Evolutionary conservation across 2,113 vertebrate genomes (phyloP).

Genomic region (Melanerpes aurifrons): DNA sequence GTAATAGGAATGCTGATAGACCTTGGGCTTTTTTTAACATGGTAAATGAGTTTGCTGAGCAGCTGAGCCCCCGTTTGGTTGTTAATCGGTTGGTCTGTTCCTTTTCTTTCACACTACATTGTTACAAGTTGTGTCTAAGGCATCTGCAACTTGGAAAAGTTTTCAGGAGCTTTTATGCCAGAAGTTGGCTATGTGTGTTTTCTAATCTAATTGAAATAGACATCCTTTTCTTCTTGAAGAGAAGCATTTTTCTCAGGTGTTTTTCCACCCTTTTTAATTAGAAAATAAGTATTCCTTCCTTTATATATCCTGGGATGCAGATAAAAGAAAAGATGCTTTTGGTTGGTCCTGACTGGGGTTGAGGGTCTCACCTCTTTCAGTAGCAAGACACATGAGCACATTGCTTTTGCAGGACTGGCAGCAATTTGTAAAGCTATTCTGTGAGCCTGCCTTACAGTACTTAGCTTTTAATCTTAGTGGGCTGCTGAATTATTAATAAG

Average conservation of each 20-base stretch:
- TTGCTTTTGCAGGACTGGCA: neutral
- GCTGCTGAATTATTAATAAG: neutral
- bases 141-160: neutral
- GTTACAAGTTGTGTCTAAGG: neutral
- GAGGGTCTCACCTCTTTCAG: neutral
- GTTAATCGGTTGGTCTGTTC: neutral
- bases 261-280: neutral
- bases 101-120: neutral
- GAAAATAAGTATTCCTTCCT: neutral
- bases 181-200: rapidly evolving
- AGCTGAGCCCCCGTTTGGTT: neutral
- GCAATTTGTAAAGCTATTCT: neutral
- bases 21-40: neutral
- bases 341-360: neutral
- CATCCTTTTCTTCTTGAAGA: neutral
- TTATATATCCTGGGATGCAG: neutral
- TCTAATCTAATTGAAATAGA: neutral
- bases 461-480: neutral
- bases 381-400: rapidly evolving
- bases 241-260: neutral
- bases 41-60: neutral
- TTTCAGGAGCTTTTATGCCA: neutral
- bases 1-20: neutral
- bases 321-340: neutral
- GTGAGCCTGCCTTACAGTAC: neutral